Conservation (phyloP, 2,888 invertebrate genomes). For the Euphydryas editha region DNA sequence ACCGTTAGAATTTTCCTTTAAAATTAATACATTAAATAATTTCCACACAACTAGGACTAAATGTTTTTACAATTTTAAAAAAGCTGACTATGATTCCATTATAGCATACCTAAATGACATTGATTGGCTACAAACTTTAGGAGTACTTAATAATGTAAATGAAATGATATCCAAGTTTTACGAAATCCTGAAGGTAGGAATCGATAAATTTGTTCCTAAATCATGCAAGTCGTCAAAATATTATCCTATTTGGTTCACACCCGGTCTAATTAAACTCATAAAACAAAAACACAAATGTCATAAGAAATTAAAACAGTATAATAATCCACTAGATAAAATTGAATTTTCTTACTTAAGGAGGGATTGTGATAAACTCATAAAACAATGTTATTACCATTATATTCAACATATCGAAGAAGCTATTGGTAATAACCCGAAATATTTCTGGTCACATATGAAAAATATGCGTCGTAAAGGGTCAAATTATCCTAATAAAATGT, state of each 20-base stretch:
- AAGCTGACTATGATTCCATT: no score
- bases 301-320: slow-evolving; percentile 11
- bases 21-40: not conserved
- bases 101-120: no score
- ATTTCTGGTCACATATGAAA: not conserved
- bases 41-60: not conserved
- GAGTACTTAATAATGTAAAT: no score
- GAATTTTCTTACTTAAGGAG: slow-evolving; percentile 4
- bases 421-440: not conserved
- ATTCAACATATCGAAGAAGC: not conserved
- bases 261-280: not conserved
- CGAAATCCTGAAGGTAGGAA: no score
- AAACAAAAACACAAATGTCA: slow-evolving; percentile 18
- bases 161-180: no score
- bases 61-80: no score
- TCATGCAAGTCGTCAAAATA: no score
- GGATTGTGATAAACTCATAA: not conserved
- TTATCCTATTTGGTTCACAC: slow-evolving; percentile 15
- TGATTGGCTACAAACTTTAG: no score
- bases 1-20: not conserved
- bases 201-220: no score
- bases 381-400: not conserved
- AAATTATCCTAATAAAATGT: not conserved
- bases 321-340: slow-evolving; percentile 11
- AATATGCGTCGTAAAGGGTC: not conserved